Evolutionary conservation across 2,888 invertebrate species (phyloP).

Genomic region (Apantesis nais): DNA sequence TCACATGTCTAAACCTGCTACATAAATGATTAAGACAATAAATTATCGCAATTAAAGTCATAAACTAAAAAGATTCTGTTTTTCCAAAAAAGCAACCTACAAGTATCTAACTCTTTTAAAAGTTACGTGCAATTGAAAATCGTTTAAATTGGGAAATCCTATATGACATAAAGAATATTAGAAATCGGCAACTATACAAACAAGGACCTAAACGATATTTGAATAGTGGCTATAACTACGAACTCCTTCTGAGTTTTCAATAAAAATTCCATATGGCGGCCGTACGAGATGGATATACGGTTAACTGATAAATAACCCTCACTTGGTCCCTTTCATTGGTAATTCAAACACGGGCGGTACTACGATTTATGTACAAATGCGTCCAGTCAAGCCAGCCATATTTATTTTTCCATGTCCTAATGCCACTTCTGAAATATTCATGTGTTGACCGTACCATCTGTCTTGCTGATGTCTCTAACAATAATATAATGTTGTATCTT

Average conservation of each 20-base stretch:
- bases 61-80: too few relatives aligned
- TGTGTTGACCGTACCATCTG: conserved; percentile 77
- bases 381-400: conserved; percentile 77
- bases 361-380: conserved; percentile 82
- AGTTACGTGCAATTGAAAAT: background rate
- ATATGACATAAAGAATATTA: background rate
- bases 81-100: too few relatives aligned
- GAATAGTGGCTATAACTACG: background rate
- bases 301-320: conserved; percentile 74
- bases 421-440: conserved; percentile 83
- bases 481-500: conserved; percentile 69
- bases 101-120: too few relatives aligned
- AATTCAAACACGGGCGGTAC: conserved; percentile 74
- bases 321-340: conserved; percentile 60
- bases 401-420: conserved; percentile 83
- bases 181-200: background rate
- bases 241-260: conserved; percentile 57
- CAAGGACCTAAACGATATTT: background rate
- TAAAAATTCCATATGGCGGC: conserved; percentile 65
- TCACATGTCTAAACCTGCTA: background rate
- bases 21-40: background rate
- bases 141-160: background rate
- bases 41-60: background rate
- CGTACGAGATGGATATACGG: conserved; percentile 65
- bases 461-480: conserved; percentile 75